phyloP scores from a whole-genome alignment of 2,888 invertebrate species.

The Rotaria magnacalcarata region DNA sequence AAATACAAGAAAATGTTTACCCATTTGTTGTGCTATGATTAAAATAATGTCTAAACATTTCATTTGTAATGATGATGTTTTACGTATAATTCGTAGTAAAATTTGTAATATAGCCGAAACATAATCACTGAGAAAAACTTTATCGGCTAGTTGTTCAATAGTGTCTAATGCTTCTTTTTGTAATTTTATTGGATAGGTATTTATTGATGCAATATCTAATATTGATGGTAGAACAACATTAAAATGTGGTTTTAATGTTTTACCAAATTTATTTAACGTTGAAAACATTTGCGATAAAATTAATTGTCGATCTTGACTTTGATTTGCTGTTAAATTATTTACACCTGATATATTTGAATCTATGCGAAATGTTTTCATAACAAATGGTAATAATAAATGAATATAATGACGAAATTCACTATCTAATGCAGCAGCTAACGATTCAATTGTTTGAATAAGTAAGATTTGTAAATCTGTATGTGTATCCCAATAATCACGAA shows the following conservation, averaged over 20 bases:
- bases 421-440: not conserved
- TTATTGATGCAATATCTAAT: slow-evolving; percentile 6
- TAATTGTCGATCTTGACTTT: not conserved
- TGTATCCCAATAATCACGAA: slow-evolving; percentile 22
- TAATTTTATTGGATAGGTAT: not conserved
- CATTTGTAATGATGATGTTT: not conserved
- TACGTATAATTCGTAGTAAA: not conserved
- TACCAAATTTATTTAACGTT: slow-evolving; percentile 31
- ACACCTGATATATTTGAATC: not conserved
- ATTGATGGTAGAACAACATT: slow-evolving; percentile 32
- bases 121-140: slow-evolving; percentile 15
- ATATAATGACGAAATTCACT: slow-evolving; percentile 35
- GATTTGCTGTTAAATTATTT: not conserved
- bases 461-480: slow-evolving; percentile 17
- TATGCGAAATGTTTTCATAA: slow-evolving; percentile 21
- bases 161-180: not conserved
- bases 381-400: slow-evolving; percentile 30
- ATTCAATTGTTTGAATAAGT: slow-evolving; percentile 21
- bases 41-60: slow-evolving; percentile 18
- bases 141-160: slow-evolving; percentile 16
- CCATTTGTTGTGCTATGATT: slow-evolving; percentile 17
- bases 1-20: slow-evolving; percentile 33
- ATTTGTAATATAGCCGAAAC: slow-evolving; percentile 34
- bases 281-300: slow-evolving; percentile 15
- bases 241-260: slow-evolving; percentile 36